Base-by-base conservation (phyloP, 1,140 invertebrate species). In the Aphelenchoides avenae region DNA sequence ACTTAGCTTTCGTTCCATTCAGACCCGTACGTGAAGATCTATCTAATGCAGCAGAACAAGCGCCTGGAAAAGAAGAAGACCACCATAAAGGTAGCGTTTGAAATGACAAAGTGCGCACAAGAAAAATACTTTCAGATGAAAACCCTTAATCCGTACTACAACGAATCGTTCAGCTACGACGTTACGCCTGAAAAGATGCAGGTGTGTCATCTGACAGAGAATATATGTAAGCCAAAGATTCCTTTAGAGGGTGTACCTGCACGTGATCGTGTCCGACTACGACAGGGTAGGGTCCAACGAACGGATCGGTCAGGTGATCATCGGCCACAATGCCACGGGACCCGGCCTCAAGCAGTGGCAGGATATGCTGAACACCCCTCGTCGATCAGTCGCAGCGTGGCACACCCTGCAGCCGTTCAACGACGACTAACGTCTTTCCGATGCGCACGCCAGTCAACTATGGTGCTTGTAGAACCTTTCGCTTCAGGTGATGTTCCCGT, bases 361-460 rank as follows among this genome's bases (percentile, higher is more conserved):
- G 71, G 89, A 93, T 73, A 93, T 93, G 90, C 90, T 93, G 55
- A 90, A 88, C 31, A 93, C 92, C 75, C 89, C 90, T 1, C 81
- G 89, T 56, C 89, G 15, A 22, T 57, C 31, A 1, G 49, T 91
- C 56, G 87, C 90, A 5, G 87, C 89, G 69, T 64, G 62, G 62
- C 89, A 93, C 59, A 68, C 79, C 52, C 71, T 82, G 13, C 79
- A 81, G 61, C 80, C 80, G 15, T 68, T 71, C 57, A 66, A 73
- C 27, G 70, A 72, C 31, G 74, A 75, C 49, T 73, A 54, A 57
- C 22, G 3, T 15, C 26, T 46, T 48, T 2, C n/a, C n/a, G n/a
- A n/a, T n/a, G n/a, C n/a, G n/a, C n/a, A n/a, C n/a, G n/a, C n/a
- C n/a, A n/a, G n/a, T n/a, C n/a, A n/a, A n/a, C n/a, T n/a, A n/a